Base-by-base conservation (phyloP, 2,113 vertebrate species). In the Noturus placidus region DNA sequence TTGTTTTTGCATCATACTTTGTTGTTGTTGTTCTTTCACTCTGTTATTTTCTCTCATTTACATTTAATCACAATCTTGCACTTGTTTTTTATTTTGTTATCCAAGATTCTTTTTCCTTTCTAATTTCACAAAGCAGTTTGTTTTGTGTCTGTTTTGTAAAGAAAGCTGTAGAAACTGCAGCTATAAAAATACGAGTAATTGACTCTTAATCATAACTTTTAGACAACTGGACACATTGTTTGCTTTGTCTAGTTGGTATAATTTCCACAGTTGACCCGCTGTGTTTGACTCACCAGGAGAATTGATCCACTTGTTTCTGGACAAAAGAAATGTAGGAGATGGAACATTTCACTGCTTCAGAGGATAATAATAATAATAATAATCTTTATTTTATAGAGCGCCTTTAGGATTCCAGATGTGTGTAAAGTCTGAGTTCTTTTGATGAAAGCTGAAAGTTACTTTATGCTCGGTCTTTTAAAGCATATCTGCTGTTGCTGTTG, bases 301-400 rank as follows among this genome's bases (percentile, higher is more conserved):
- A 80, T 54, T 42, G 59, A 69, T 56, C 77, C 25, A 3, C 72
- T 67, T 67, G 33, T 86, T 63, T 86, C 57, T n/a, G 27, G 30
- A 86, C 77, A 86, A 80, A 86, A 86, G 85, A 56, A 80, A 80
- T 69, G 27, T n/a, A 56, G 57, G 2, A 65, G 42, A 67, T 50
- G 42, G 67, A 65, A n/a, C n/a, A n/a, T n/a, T n/a, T n/a, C n/a
- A n/a, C n/a, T n/a, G n/a, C n/a, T n/a, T n/a, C n/a, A n/a, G n/a
- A n/a, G n/a, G n/a, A n/a, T n/a, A n/a, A n/a, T n/a, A n/a, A n/a
- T n/a, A n/a, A n/a, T n/a, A n/a, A n/a, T n/a, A n/a, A n/a, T n/a
- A n/a, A n/a, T n/a, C n/a, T n/a, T n/a, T n/a, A n/a, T n/a, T n/a
- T n/a, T n/a, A n/a, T n/a, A n/a, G n/a, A n/a, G n/a, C n/a, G n/a